Conservation (phyloP, 92 coral and sea anemone species). For the Actinostola sp. region DNA sequence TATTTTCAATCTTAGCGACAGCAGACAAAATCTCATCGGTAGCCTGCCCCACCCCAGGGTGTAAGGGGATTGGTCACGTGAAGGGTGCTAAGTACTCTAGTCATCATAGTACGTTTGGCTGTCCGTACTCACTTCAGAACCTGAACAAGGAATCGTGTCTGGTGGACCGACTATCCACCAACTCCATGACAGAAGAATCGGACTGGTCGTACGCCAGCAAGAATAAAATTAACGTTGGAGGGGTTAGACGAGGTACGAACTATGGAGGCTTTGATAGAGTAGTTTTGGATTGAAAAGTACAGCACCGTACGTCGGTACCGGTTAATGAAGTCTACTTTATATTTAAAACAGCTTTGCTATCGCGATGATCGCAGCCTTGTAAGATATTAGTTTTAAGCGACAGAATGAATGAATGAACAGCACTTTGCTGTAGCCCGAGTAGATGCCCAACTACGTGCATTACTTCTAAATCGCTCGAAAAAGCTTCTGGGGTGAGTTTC, state of each 20-base stretch:
- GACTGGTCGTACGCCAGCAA: constrained; percentile 99
- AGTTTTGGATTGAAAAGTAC: no score
- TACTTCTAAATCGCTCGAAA: no score
- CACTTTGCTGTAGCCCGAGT: no score
- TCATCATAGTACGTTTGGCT: constrained; percentile 97
- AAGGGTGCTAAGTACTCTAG: constrained; percentile 98
- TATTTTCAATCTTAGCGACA: constrained; percentile 83
- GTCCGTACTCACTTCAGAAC: constrained; percentile 98
- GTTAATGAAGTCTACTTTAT: no score
- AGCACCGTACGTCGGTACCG: no score
- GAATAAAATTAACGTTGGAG: constrained; percentile 61
- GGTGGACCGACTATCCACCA: constrained; percentile 93
- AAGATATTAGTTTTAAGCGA: no score
- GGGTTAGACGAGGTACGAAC: constrained; percentile 9
- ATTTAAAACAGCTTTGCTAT: no score
- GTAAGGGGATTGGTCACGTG: constrained; percentile 99
- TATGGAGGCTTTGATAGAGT: neutral
- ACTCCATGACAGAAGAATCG: constrained; percentile 99
- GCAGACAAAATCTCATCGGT: constrained; percentile 94
- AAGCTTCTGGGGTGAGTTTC: no score
- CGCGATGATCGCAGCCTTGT: no score
- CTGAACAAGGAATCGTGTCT: constrained; percentile 98
- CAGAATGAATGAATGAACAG: no score
- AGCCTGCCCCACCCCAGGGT: constrained; percentile 99
- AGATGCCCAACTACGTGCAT: no score